phyloP scores from a whole-genome alignment of 2,797 vertebrate species.

The Agapornis canus region DNA sequence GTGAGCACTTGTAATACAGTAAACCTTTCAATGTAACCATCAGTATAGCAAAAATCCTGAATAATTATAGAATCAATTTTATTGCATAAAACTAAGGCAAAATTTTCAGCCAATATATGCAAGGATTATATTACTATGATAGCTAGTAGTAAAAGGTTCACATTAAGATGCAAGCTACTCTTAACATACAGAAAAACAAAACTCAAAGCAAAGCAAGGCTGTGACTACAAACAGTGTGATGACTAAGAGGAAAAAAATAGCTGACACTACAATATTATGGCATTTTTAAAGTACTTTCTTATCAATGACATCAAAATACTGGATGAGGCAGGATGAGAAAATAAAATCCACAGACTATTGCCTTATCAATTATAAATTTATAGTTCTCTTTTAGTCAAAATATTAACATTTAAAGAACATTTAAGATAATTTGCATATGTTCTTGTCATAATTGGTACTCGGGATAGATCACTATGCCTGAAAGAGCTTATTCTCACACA shows the following conservation, averaged over 20 bases:
- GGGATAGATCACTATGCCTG: not conserved
- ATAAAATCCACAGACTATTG: not conserved
- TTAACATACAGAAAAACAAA: not conserved
- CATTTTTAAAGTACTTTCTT: not conserved
- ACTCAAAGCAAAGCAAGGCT: not conserved
- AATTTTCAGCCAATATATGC: not conserved
- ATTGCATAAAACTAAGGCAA: not conserved
- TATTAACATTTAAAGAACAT: not conserved
- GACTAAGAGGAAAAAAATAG: not conserved
- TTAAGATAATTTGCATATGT: not conserved
- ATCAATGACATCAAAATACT: not conserved
- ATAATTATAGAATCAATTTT: not conserved
- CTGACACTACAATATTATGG: not conserved
- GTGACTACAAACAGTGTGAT: not conserved
- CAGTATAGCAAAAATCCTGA: not conserved
- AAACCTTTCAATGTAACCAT: not conserved
- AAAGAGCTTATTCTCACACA: not conserved
- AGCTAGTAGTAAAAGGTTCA: not conserved
- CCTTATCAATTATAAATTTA: not conserved
- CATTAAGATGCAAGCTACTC: not conserved
- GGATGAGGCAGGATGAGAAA: rapidly evolving
- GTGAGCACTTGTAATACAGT: conserved; percentile 8
- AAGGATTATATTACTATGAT: not conserved
- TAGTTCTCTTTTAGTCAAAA: not conserved
- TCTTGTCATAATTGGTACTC: not conserved